Evolutionary conservation across 2,888 invertebrate species (phyloP), one percentile per base, ranked within the genome.

Genomic region (Drosophila rubida): DNA sequence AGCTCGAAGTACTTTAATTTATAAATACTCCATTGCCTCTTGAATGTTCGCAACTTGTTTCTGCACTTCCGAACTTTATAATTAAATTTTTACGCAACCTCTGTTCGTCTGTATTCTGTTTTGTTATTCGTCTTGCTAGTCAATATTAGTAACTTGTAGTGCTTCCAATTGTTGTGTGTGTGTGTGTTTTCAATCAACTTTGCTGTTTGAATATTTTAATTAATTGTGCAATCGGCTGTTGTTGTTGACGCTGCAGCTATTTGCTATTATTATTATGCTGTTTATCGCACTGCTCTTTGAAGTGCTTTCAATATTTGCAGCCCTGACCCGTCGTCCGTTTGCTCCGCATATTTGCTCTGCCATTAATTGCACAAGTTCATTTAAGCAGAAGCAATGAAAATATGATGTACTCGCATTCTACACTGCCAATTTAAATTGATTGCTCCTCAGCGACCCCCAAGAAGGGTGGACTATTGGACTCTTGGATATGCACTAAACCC

Each of bases 351-450:
- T 53, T 66, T 49, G 48, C 50, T 46, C 19, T 48, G 41, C 30
- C 58, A 63, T 62, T 75, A 60, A 76, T 71, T 81, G 78, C 63
- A 69, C 66, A 70, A 64, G 85, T 75, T 81, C 74, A 74, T 76
- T 87, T 81, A 76, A 71, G 76, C 71, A 87, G 82, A 85, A 81
- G 67, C 85, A 76, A 81, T 82, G 74, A 76, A 85, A 82, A 68
- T 54, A 55, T 66, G 69, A 76, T 87, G 76, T 57, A 81, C 27
- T 53, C 19, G 19, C n/a, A 22, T 53, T 27, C 13, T 19, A 9
- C 59, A 74, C 63, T 78, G 49, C 67, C 70, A 70, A 78, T 87
- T 85, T 73, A 67, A 69, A 71, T 78, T 81, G 69, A 81, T 87
- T 76, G 85, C 70, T 65, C 64, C 64, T 51, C 48, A 54, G 35